Conservation (phyloP, 1,140 invertebrate genomes). For the Bombus soroeensis region DNA sequence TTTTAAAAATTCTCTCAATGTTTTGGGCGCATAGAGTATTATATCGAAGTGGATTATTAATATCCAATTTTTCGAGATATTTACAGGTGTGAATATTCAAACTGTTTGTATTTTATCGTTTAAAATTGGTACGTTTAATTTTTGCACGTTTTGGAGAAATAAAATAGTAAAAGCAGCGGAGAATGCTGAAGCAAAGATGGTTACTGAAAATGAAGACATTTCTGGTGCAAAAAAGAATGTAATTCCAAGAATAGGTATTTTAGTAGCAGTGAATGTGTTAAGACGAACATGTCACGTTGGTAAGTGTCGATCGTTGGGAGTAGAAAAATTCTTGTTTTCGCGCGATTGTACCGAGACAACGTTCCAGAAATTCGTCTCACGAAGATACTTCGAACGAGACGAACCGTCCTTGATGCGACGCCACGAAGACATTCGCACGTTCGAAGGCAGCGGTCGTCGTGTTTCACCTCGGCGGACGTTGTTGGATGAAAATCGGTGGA, state of each 20-base stretch:
- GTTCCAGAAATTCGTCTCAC: slow-evolving; percentile 44
- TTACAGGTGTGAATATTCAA: no score
- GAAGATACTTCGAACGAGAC: slow-evolving; percentile 18
- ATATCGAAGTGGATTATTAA: no score
- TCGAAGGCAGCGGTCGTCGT: slow-evolving; percentile 53
- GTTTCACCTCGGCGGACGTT: slow-evolving; percentile 37
- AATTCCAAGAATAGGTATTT: background rate
- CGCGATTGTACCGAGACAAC: background rate
- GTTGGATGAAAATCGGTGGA: slow-evolving; percentile 7
- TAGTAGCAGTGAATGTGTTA: background rate
- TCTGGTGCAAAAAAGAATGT: background rate
- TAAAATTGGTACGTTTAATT: background rate
- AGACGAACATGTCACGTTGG: background rate
- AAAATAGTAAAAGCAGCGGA: background rate
- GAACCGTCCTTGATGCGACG: slow-evolving; percentile 35
- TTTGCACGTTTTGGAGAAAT: background rate
- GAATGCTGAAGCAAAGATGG: no score
- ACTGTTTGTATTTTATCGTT: no score
- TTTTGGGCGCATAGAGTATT: background rate
- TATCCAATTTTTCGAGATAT: no score
- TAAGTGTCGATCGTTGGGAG: no score
- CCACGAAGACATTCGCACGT: slow-evolving; percentile 43
- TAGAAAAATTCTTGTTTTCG: slow-evolving; percentile 6
- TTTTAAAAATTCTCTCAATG: no score
- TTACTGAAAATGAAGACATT: no score